Evolutionary conservation across 2,113 vertebrate species (phyloP).

Genomic region (Gobio gobio): DNA sequence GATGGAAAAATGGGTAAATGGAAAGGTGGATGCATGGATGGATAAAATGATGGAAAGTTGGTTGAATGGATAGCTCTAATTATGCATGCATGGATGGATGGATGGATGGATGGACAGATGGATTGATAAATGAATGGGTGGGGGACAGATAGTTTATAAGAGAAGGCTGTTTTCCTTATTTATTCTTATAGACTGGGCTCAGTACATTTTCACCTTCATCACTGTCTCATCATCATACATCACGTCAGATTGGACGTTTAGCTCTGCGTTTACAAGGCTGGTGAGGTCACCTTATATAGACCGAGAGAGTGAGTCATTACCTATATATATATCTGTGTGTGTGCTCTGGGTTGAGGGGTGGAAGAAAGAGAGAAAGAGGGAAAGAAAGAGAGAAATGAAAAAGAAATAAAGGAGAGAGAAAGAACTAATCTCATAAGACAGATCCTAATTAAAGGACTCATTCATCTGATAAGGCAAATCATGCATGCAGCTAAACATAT

Average conservation of each 20-base stretch:
- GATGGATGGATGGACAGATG: neutral
- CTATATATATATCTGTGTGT: neutral
- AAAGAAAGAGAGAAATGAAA: neutral
- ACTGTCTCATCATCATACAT: conserved; percentile 47
- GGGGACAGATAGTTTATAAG: neutral
- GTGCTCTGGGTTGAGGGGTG: neutral
- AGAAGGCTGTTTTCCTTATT: conserved; percentile 8
- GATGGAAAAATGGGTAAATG: neutral
- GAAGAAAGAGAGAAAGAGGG: neutral
- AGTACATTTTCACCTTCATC: conserved; percentile 47
- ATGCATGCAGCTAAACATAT: conserved; percentile 13
- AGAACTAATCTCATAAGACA: neutral
- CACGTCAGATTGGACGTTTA: conserved; percentile 16
- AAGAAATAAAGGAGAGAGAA: neutral
- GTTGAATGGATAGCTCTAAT: neutral
- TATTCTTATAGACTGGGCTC: conserved; percentile 36
- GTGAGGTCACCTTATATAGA: conserved; percentile 48
- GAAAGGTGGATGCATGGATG: neutral
- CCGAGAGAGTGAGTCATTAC: conserved; percentile 5
- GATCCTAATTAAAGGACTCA: conserved; percentile 36
- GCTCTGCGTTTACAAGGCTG: conserved; percentile 32
- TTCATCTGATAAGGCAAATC: conserved; percentile 37
- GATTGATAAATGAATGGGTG: neutral
- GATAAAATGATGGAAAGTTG: neutral
- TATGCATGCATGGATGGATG: conserved; percentile 11